Conservation (phyloP, 2,113 vertebrate species). For the Corapipo altera region DNA sequence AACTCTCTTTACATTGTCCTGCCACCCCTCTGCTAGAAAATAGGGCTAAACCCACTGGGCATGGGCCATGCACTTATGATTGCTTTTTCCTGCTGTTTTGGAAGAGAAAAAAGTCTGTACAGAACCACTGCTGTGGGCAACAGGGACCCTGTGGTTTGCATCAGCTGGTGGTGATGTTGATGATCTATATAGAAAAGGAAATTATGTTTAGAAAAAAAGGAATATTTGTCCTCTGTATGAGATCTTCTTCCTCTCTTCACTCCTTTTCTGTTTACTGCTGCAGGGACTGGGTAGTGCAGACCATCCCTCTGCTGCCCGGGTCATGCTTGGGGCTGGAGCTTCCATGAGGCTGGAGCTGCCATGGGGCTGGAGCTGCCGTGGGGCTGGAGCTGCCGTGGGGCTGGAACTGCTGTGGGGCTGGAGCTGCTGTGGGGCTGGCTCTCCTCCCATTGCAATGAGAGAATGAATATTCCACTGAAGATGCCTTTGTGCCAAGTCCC, state of each 20-base stretch:
- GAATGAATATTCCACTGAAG: not conserved
- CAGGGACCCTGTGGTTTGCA: not conserved
- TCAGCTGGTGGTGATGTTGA: not conserved
- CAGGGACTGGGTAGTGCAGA: not conserved
- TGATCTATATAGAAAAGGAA: not conserved
- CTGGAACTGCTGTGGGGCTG: accelerated
- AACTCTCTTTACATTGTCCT: not conserved
- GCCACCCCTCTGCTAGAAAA: not conserved
- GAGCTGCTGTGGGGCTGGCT: not conserved
- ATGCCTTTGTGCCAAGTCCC: not conserved
- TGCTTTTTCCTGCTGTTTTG: not conserved
- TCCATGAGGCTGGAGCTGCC: accelerated
- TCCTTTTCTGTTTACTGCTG: not conserved
- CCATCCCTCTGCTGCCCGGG: accelerated
- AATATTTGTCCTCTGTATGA: not conserved
- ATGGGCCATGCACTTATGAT: not conserved
- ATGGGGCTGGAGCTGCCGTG: not conserved
- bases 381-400: accelerated
- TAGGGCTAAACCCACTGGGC: not conserved
- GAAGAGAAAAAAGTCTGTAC: not conserved
- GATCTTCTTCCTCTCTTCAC: not conserved
- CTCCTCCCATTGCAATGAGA: not conserved
- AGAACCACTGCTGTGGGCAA: not conserved
- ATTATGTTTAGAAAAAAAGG: not conserved
- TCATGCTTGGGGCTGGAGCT: accelerated